A percentile compares a stretch with the other conserved stretches of the same genome.
These are phyloP conservation scores for Pseudobourletiella spinata DNA, from an alignment of 1,140 invertebrate species.

Conservation along the genomic window DNA sequence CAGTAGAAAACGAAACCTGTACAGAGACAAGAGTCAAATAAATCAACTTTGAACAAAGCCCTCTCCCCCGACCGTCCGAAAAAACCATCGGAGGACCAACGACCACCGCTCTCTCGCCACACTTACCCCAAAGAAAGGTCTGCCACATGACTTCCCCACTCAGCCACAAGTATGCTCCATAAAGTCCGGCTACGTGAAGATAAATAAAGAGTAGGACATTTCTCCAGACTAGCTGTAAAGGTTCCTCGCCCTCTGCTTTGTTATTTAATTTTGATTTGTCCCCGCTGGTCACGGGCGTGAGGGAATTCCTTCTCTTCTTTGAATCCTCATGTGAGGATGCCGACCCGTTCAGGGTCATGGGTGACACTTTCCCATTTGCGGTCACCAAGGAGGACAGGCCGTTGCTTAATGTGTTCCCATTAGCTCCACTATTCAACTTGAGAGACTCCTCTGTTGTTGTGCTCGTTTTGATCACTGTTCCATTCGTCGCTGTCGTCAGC, in stretches of 20 bases:
- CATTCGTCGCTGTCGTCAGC: conserved; percentile 10
- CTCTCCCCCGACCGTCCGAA: too few species aligned
- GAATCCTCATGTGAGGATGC: not conserved
- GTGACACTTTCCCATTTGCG: conserved; percentile 1
- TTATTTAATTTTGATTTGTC: not conserved
- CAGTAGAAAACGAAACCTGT: conserved; percentile 38
- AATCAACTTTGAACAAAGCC: too few species aligned
- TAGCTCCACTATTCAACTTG: conserved; percentile 4
- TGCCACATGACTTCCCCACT: conserved; percentile 47
- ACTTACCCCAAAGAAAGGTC: conserved; percentile 69
- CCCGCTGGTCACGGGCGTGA: not conserved
- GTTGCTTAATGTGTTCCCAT: not conserved
- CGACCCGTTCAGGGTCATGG: too few species aligned
- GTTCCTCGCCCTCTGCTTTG: not conserved
- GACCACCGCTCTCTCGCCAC: too few species aligned
- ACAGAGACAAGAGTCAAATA: not conserved
- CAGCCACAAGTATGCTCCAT: conserved; percentile 70
- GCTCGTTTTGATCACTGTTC: conserved; percentile 11
- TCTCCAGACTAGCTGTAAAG: conserved; percentile 70
- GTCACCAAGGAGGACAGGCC: not conserved
- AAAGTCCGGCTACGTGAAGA: conserved; percentile 77
- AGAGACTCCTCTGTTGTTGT: conserved; percentile 4
- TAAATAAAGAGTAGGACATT: conserved; percentile 78
- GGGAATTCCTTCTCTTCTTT: not conserved
- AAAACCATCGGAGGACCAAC: too few species aligned